phyloP scores from a whole-genome alignment of 2,113 vertebrate species.

The Crotalus tigris region DNA sequence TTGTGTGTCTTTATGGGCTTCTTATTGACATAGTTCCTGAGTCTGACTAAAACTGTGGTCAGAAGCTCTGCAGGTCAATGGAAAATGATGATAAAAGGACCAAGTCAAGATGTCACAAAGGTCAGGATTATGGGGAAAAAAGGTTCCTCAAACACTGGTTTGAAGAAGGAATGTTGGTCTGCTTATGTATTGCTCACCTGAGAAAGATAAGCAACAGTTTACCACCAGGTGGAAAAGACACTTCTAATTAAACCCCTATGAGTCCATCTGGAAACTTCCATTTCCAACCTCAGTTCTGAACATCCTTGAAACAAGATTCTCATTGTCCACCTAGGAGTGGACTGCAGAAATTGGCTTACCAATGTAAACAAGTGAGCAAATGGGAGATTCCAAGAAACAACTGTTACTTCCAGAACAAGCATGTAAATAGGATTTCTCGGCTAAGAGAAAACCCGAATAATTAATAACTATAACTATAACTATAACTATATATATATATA shows the following conservation, averaged over 20 bases:
- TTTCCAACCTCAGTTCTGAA: not conserved
- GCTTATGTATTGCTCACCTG: not conserved
- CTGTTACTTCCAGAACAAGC: not conserved
- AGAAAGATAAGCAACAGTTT: conserved; percentile 16
- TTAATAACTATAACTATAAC: no score
- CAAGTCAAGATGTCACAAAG: conserved; percentile 11
- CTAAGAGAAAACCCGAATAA: not conserved
- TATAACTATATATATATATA: no score
- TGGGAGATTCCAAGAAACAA: not conserved
- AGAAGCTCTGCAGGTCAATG: conserved; percentile 20
- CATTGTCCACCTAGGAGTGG: not conserved
- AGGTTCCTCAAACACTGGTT: not conserved
- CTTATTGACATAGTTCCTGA: conserved; percentile 10
- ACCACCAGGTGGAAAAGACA: not conserved
- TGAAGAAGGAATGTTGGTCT: not conserved
- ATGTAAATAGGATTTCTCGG: not conserved
- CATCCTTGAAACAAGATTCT: not conserved
- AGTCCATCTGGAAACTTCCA: conserved; percentile 9
- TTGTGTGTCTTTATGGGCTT: conserved; percentile 2
- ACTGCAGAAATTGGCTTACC: not conserved
- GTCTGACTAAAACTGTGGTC: not conserved
- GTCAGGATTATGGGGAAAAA: not conserved
- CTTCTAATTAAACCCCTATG: conserved; percentile 11
- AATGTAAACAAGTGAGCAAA: not conserved
- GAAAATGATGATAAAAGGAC: not conserved